Evolutionary conservation across 2,888 invertebrate species (phyloP).

Genomic region (Heliconius charithonia): DNA sequence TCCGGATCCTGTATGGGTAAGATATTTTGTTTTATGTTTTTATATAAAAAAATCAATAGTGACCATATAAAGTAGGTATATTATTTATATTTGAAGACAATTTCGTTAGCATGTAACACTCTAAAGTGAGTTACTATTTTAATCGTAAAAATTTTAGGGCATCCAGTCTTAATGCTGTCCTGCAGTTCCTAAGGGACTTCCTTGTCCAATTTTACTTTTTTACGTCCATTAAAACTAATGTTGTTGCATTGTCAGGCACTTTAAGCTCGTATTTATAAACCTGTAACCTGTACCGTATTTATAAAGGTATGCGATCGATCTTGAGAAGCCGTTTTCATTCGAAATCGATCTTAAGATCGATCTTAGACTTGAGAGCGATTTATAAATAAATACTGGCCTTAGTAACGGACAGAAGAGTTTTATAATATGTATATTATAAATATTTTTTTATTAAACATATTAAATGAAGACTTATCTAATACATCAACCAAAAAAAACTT

Average conservation of each 20-base stretch:
- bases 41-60: not conserved
- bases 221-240: not conserved
- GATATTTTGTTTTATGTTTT: slow-evolving; percentile 46
- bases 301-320: too few species aligned
- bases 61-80: not conserved
- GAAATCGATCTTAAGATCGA: too few species aligned
- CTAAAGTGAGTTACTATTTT: not conserved
- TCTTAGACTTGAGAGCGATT: too few species aligned
- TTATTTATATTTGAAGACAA: not conserved
- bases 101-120: not conserved
- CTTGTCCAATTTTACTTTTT: not conserved
- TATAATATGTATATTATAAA: not conserved
- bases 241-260: too few species aligned
- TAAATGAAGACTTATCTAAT: not conserved
- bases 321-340: too few species aligned
- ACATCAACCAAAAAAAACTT: not conserved
- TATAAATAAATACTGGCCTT: too few species aligned
- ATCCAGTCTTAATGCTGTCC: not conserved
- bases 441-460: not conserved
- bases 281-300: too few species aligned
- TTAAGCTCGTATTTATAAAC: too few species aligned
- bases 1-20: slow-evolving; percentile 95
- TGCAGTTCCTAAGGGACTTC: not conserved
- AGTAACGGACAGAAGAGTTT: not conserved
- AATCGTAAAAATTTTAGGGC: not conserved